Evolutionary conservation across 2,797 vertebrate species (phyloP).

Genomic region (Hippoglossus hippoglossus): DNA sequence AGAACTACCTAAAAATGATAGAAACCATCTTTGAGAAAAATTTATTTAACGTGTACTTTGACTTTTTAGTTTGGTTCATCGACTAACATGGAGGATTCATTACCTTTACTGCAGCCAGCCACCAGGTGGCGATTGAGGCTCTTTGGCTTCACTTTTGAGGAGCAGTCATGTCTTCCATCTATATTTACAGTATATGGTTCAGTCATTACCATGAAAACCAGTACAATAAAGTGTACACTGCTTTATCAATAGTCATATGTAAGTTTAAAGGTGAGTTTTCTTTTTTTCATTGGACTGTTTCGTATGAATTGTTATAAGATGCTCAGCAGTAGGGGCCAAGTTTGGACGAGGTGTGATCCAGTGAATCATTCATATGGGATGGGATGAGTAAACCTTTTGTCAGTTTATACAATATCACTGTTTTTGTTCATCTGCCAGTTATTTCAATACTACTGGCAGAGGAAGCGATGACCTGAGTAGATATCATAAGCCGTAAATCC

Average conservation of each 20-base stretch:
- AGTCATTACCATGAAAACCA: background rate
- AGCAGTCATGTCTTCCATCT: no score
- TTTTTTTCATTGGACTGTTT: background rate
- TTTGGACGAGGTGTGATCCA: background rate
- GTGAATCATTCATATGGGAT: conserved; percentile 4
- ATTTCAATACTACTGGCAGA: conserved; percentile 16
- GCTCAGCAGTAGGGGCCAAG: background rate
- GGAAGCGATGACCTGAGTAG: conserved; percentile 2
- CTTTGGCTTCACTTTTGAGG: no score
- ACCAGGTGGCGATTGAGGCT: no score
- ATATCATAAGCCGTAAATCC: conserved; percentile 20
- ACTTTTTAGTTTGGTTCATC: no score
- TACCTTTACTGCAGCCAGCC: no score
- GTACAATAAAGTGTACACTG: background rate
- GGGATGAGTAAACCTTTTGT: background rate
- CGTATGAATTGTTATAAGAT: background rate
- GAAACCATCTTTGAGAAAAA: no score
- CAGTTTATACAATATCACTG: background rate
- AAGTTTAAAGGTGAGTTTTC: background rate
- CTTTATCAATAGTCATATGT: background rate
- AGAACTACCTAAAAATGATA: no score
- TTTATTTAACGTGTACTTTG: no score
- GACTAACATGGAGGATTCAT: no score
- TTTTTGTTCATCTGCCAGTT: background rate
- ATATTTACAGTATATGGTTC: background rate